Evolutionary conservation across 2,113 vertebrate species (phyloP).

Genomic region (Callopanchax toddi): DNA sequence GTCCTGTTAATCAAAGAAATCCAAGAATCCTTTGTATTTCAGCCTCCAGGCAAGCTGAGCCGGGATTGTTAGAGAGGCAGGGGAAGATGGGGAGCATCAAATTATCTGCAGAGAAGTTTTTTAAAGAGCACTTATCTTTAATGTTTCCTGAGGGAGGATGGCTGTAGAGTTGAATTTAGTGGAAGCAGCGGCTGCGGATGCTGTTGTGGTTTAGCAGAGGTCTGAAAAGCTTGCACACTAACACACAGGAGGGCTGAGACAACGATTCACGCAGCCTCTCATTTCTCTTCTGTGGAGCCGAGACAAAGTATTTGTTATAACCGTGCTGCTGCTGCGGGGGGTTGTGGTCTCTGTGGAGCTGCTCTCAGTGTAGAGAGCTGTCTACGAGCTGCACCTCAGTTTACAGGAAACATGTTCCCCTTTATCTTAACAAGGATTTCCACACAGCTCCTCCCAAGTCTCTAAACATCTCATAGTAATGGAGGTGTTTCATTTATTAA

Average conservation of each 20-base stretch:
- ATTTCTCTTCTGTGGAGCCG: slow-evolving; percentile 5
- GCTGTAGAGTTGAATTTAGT: slow-evolving; percentile 34
- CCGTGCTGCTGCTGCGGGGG: not conserved
- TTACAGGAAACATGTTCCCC: slow-evolving; percentile 2
- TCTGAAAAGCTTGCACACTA: slow-evolving; percentile 1
- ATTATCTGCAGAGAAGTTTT: slow-evolving; percentile 39
- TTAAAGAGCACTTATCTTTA: slow-evolving; percentile 43
- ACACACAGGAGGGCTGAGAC: not conserved
- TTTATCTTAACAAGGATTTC: not conserved
- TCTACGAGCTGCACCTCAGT: not conserved
- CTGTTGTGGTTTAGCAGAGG: slow-evolving; percentile 34
- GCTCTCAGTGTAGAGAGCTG: slow-evolving; percentile 11
- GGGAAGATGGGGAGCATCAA: slow-evolving; percentile 34
- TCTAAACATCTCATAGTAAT: not conserved
- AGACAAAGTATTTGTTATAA: slow-evolving; percentile 9
- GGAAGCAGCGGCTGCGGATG: slow-evolving; percentile 8
- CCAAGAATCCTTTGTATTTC: slow-evolving; percentile 8
- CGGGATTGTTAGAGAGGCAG: slow-evolving; percentile 17
- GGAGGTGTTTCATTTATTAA: not conserved
- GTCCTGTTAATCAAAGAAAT: slow-evolving; percentile 14
- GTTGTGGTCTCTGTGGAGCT: slow-evolving; percentile 18
- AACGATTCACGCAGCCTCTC: slow-evolving; percentile 9
- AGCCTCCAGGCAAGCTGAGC: slow-evolving; percentile 30
- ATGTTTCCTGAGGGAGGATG: slow-evolving; percentile 35
- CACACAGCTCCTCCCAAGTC: not conserved